Percentiles rank a stretch among this genome's conserved stretches.
These are phyloP conservation scores for Metopolophium dirhodum DNA, from an alignment of 1,140 invertebrate species.

Conservation along the genomic window DNA sequence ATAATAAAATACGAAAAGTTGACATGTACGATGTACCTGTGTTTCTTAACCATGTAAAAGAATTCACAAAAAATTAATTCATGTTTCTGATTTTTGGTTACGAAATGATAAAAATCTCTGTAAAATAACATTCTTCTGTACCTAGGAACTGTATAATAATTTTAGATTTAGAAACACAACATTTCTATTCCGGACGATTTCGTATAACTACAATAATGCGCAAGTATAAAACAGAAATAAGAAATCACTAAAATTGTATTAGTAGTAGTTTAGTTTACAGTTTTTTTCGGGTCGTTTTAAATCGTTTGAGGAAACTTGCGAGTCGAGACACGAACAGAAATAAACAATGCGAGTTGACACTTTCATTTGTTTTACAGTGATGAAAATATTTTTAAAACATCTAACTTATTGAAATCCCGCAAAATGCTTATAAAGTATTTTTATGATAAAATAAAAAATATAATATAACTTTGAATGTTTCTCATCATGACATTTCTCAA, in stretches of 20 bases:
- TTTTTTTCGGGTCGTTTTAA: not conserved
- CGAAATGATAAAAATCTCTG: not conserved
- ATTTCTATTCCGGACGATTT: not conserved
- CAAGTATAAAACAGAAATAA: not conserved
- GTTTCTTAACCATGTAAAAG: not conserved
- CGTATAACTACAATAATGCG: not conserved
- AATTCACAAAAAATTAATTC: not conserved
- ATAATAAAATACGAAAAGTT: not conserved
- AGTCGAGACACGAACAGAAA: not conserved
- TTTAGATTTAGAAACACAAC: not conserved
- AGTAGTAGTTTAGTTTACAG: too few relatives aligned
- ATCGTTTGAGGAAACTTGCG: not conserved
- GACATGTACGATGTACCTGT: not conserved
- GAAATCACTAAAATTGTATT: not conserved
- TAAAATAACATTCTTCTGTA: not conserved
- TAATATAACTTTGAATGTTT: not conserved
- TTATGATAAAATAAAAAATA: not conserved
- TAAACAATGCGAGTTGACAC: not conserved
- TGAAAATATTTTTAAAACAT: constrained; percentile 13
- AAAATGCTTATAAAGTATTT: not conserved
- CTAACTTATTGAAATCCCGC: not conserved
- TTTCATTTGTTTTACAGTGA: not conserved
- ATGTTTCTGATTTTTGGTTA: not conserved
- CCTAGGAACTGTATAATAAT: not conserved
- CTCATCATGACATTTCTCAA: not conserved